Conservation (phyloP, 2,888 invertebrate genomes). For the Hoplodrina blanda region DNA sequence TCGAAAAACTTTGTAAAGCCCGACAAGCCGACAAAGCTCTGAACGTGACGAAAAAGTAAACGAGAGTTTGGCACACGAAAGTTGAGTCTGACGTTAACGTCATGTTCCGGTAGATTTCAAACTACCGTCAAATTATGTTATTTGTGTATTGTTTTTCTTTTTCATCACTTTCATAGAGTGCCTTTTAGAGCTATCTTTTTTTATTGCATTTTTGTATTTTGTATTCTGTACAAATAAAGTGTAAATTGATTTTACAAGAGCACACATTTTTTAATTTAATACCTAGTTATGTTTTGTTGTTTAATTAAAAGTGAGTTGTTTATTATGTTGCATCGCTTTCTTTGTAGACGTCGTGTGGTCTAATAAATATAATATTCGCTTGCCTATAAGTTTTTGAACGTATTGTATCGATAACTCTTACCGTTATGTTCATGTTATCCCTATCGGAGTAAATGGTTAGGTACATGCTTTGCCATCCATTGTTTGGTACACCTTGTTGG, state of each 20-base stretch:
- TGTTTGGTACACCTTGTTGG: too few relatives aligned
- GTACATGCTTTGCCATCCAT: too few relatives aligned
- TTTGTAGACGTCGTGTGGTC: slow-evolving; percentile 15
- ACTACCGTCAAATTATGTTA: neutral
- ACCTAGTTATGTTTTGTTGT: neutral
- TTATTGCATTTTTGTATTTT: neutral
- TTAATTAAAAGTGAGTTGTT: neutral
- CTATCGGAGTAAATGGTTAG: too few relatives aligned
- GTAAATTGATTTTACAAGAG: neutral
- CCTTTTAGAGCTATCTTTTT: neutral
- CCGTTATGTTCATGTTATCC: neutral
- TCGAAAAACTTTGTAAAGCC: too few relatives aligned
- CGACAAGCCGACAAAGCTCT: neutral
- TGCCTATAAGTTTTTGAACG: neutral
- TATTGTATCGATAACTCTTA: neutral
- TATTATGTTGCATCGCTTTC: neutral
- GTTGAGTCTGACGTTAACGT: neutral
- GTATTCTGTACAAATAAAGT: slow-evolving; percentile 1
- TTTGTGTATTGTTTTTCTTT: neutral
- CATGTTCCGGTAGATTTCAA: neutral
- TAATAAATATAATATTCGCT: slow-evolving; percentile 13
- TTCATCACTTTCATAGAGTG: neutral
- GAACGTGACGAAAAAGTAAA: neutral
- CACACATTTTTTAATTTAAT: neutral
- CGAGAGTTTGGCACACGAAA: neutral